These are phyloP conservation scores for Arbacia lixula DNA, from an alignment of 53 echinoderm and acorn worm species.

Conservation along the genomic window DNA sequence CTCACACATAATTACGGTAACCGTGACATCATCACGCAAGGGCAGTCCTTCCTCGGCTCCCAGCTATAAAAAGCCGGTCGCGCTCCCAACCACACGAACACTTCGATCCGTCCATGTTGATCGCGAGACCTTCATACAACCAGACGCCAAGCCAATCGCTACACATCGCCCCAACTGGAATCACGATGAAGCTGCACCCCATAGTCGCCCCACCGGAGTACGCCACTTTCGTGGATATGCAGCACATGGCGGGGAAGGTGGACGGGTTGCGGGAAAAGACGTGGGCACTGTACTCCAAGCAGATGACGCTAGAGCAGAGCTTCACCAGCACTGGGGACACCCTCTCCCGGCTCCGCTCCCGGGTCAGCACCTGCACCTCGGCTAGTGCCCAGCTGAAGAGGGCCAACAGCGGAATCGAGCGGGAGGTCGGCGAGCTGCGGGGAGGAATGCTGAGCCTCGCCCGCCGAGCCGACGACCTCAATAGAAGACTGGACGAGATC, in stretches of 20 bases:
- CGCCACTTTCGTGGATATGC: constrained; percentile 25
- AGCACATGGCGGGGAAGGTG: constrained; percentile 49
- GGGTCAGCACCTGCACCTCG: constrained; percentile 19
- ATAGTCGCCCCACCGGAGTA: constrained; percentile 29
- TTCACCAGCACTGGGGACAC: constrained; percentile 22
- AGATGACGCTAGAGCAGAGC: constrained; percentile 48
- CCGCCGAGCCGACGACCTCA: constrained; percentile 11
- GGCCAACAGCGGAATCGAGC: constrained; percentile 24
- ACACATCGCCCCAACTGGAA: background rate
- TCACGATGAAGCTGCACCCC: no score
- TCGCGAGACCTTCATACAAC: background rate
- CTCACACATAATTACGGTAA: no score
- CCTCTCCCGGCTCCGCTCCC: constrained; percentile 9
- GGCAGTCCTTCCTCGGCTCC: no score
- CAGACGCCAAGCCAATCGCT: constrained; percentile 1
- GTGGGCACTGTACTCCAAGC: constrained; percentile 44
- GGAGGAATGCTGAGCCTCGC: constrained; percentile 41
- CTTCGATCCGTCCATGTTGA: background rate
- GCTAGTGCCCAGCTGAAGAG: constrained; percentile 17
- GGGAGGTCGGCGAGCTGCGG: constrained; percentile 39
- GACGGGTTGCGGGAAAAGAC: constrained; percentile 36
- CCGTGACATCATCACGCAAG: no score
- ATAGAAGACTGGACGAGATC: constrained; percentile 42
- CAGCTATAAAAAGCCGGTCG: no score
- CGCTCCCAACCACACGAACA: no score